These are phyloP conservation scores for Sapayoa aenigma DNA, from an alignment of 2,113 vertebrate genomes.

Conservation along the genomic window DNA sequence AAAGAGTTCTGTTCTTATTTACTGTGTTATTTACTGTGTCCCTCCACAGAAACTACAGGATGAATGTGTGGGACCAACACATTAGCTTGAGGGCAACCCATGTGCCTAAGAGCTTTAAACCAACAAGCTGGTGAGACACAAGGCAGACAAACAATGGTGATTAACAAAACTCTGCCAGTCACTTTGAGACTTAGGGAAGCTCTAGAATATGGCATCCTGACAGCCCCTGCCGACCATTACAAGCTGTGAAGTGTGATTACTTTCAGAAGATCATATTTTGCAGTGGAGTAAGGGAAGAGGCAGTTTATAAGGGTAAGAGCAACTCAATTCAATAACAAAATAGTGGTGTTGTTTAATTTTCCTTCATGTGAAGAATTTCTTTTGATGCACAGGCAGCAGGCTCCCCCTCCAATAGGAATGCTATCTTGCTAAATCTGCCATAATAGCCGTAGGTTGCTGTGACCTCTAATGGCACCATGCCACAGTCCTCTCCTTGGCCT, in stretches of 20 bases:
- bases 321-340: neutral
- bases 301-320: neutral
- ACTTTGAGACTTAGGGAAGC: neutral
- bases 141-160: neutral
- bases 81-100: neutral
- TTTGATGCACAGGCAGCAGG: neutral
- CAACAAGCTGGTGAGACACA: neutral
- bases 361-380: neutral
- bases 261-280: neutral
- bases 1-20: neutral
- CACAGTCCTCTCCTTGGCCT: conserved; percentile 24
- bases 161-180: neutral
- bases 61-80: neutral
- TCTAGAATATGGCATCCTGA: neutral
- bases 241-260: neutral
- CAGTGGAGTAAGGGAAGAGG: neutral
- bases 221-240: neutral
- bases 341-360: neutral
- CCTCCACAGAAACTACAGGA: neutral
- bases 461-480: conserved; percentile 37
- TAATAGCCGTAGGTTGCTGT: conserved; percentile 10
- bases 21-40: accelerated
- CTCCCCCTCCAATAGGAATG: neutral
- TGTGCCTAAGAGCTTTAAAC: neutral
- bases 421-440: neutral